A percentile compares a stretch with the other conserved stretches of the same genome.
Conservation (phyloP, 2,797 vertebrate genomes). For the Coregonus sp. region DNA sequence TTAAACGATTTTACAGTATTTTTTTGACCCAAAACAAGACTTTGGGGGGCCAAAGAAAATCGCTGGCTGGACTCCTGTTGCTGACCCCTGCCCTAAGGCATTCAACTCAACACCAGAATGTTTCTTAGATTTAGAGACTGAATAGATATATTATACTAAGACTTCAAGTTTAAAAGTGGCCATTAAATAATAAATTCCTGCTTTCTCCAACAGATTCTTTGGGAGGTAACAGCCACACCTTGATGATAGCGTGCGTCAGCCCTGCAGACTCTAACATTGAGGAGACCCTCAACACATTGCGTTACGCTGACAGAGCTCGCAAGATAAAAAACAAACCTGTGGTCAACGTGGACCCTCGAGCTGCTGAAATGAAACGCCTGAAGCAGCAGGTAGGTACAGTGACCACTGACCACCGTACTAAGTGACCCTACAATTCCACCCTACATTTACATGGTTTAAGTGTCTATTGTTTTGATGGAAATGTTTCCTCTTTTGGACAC, state of each 20-base stretch:
- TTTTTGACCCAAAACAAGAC: too few relatives aligned
- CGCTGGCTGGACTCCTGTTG: too few relatives aligned
- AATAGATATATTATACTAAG: not conserved
- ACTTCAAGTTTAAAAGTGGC: not conserved
- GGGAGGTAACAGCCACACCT: conserved; percentile 94
- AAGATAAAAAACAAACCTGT: conserved; percentile 98
- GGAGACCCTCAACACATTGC: conserved; percentile 93
- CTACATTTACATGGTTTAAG: not conserved
- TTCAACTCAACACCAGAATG: not conserved
- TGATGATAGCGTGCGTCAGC: conserved; percentile 96
- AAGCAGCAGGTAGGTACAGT: conserved; percentile 83
- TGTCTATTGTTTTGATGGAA: not conserved
- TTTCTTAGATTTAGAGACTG: not conserved
- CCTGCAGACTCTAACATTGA: conserved; percentile 96
- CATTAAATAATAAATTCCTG: not conserved
- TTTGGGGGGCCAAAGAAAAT: too few relatives aligned
- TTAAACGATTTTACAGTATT: too few relatives aligned
- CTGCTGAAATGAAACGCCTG: conserved; percentile 83
- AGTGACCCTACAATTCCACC: not conserved
- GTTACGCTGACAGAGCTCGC: conserved; percentile 94
- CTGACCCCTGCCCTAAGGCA: not conserved
- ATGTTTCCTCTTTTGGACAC: not conserved
- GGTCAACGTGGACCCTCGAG: conserved; percentile 88
- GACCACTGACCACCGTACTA: not conserved
- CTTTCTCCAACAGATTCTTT: conserved; percentile 81